Percentiles rank a stretch among this genome's conserved stretches.
phyloP scores from a whole-genome alignment of 23 tunicate genomes.

The Halocynthia aurantium region DNA sequence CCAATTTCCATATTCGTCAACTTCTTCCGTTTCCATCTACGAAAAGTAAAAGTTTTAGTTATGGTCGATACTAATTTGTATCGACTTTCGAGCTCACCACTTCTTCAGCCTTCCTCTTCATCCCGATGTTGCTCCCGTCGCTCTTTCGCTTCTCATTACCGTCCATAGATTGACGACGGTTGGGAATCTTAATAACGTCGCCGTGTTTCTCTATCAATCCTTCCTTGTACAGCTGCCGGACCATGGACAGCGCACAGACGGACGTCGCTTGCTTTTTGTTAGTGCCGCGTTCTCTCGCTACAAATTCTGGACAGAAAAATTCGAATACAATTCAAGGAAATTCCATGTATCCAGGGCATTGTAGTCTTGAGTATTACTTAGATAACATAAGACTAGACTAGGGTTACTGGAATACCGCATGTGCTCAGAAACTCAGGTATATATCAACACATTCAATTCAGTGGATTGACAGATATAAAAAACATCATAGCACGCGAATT shows the following conservation, averaged over 20 bases:
- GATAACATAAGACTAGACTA: too few species aligned
- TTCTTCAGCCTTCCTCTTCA: slow-evolving; percentile 78
- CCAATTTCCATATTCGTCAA: slow-evolving; percentile 97
- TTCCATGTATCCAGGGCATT: not conserved
- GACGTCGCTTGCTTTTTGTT: slow-evolving; percentile 98
- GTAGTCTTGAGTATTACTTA: not conserved
- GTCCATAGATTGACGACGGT: slow-evolving; percentile 19
- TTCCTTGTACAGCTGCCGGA: slow-evolving; percentile 60
- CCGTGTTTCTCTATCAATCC: slow-evolving; percentile 78
- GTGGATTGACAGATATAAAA: slow-evolving; percentile 23
- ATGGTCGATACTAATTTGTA: too few species aligned
- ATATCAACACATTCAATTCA: not conserved
- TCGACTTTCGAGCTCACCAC: slow-evolving; percentile 2
- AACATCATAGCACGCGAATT: slow-evolving; percentile 11
- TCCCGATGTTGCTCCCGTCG: not conserved
- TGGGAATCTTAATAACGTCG: slow-evolving; percentile 71
- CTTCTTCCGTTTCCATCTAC: slow-evolving; percentile 26
- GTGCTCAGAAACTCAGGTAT: too few species aligned
- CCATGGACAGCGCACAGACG: slow-evolving; percentile 76
- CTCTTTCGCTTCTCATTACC: slow-evolving; percentile 22
- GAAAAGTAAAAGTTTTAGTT: too few species aligned
- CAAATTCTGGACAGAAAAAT: slow-evolving; percentile 32
- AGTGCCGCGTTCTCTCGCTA: slow-evolving; percentile 66
- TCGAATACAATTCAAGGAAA: not conserved
- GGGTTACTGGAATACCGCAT: too few species aligned